phyloP scores from a whole-genome alignment of 1,140 invertebrate species.

The Bombus picipes region DNA sequence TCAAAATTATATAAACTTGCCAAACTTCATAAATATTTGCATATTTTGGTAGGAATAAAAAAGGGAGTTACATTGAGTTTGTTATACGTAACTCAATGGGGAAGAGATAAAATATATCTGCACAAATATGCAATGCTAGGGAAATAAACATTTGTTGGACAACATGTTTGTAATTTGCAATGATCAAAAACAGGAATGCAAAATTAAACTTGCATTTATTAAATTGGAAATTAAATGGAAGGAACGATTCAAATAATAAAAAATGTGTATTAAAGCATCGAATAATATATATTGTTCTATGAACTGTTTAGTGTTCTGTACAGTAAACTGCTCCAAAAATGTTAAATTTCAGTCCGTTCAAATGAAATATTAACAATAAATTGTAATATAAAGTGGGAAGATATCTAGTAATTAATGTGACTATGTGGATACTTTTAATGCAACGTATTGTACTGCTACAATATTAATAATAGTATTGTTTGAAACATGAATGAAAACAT shows the following conservation, averaged over 20 bases:
- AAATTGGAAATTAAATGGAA: constrained; percentile 43
- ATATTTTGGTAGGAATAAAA: constrained; percentile 1
- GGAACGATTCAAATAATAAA: constrained; percentile 61
- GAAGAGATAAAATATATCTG: constrained; percentile 34
- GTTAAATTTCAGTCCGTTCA: constrained; percentile 56
- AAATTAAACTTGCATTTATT: constrained; percentile 60
- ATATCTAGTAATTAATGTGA: constrained; percentile 53
- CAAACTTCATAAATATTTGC: constrained; percentile 40
- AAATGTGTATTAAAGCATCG: constrained; percentile 71
- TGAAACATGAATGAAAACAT: constrained; percentile 63
- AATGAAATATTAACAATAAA: constrained; percentile 49
- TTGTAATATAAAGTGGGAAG: constrained; percentile 56
- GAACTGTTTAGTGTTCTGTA: constrained; percentile 55
- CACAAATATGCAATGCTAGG: constrained; percentile 23
- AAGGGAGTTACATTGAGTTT: constrained; percentile 4
- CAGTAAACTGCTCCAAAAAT: constrained; percentile 48
- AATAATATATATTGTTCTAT: constrained; percentile 48
- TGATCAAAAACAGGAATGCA: constrained; percentile 28
- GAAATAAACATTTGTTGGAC: constrained; percentile 38
- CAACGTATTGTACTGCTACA: constrained; percentile 68
- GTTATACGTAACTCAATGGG: constrained; percentile 14
- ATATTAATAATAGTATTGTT: constrained; percentile 67
- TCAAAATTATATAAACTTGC: constrained; percentile 40
- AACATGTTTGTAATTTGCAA: constrained; percentile 25
- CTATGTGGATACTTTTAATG: constrained; percentile 70